phyloP scores from a whole-genome alignment of 2,113 vertebrate genomes.

The Macquaria australasica region DNA sequence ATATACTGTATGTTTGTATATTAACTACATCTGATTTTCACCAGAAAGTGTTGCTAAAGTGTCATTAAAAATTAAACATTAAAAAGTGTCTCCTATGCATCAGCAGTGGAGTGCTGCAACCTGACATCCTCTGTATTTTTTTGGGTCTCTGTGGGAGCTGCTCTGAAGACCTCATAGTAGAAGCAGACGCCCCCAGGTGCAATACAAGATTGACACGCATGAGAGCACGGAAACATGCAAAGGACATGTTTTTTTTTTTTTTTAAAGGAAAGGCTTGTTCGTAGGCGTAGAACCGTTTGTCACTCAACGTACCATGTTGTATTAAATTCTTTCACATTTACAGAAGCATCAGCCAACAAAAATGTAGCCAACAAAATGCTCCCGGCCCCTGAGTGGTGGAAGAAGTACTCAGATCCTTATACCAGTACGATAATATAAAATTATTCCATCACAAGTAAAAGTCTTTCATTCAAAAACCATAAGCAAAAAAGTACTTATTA shows the following conservation, averaged over 20 bases:
- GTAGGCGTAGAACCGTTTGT: background rate
- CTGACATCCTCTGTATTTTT: constrained; percentile 33
- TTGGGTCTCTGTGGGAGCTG: constrained; percentile 36
- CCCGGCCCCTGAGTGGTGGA: background rate
- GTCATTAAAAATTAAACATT: background rate
- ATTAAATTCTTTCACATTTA: constrained; percentile 1
- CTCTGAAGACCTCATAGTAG: constrained; percentile 48
- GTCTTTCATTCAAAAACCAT: background rate
- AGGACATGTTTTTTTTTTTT: constrained; percentile 19
- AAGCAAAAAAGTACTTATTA: background rate
- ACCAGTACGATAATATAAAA: too few species aligned
- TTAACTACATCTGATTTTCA: background rate
- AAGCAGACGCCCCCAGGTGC: constrained; percentile 81
- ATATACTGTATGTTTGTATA: constrained; percentile 13
- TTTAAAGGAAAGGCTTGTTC: background rate
- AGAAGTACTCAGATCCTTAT: background rate
- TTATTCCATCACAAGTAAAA: background rate
- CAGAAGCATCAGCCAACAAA: constrained; percentile 1
- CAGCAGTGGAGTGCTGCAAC: constrained; percentile 1
- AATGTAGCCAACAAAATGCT: constrained; percentile 15
- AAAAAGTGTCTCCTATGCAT: background rate
- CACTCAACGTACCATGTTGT: background rate
- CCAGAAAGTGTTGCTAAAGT: constrained; percentile 1
- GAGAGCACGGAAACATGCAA: constrained; percentile 36
- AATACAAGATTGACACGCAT: constrained; percentile 72